A percentile compares a stretch with the other conserved stretches of the same genome.
Evolutionary conservation across 2,888 invertebrate species (phyloP).

Genomic region (Microctonus brassicae): DNA sequence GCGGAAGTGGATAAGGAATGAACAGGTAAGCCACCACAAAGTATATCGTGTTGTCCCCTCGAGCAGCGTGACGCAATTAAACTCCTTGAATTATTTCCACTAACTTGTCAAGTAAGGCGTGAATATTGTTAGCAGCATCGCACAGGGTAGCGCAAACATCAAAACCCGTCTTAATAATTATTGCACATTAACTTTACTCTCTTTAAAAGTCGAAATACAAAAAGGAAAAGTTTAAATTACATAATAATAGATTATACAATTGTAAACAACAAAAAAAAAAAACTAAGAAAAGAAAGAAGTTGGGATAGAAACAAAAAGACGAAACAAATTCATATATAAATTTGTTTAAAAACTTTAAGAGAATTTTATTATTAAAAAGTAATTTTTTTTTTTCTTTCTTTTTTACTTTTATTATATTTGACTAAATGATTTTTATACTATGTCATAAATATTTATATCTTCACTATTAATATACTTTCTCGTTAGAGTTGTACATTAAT

Average conservation of each 20-base stretch:
- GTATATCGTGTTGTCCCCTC: constrained; percentile 37
- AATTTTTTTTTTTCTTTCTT: background rate
- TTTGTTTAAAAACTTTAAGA: background rate
- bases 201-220: background rate
- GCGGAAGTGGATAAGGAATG: background rate
- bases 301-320: no score
- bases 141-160: constrained; percentile 50
- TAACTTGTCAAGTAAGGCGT: constrained; percentile 57
- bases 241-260: background rate
- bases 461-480: background rate
- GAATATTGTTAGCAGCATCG: constrained; percentile 58
- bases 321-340: background rate
- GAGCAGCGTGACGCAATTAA: constrained; percentile 60
- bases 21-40: background rate
- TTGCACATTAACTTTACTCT: background rate
- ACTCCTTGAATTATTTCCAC: constrained; percentile 62
- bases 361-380: background rate
- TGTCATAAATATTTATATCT: background rate
- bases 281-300: background rate
- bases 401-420: no score
- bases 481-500: background rate
- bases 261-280: background rate
- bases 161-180: constrained; percentile 55
- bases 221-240: background rate
- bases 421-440: background rate